phyloP scores from a whole-genome alignment of 2,888 invertebrate genomes.

The Polyommatus iphigenia region DNA sequence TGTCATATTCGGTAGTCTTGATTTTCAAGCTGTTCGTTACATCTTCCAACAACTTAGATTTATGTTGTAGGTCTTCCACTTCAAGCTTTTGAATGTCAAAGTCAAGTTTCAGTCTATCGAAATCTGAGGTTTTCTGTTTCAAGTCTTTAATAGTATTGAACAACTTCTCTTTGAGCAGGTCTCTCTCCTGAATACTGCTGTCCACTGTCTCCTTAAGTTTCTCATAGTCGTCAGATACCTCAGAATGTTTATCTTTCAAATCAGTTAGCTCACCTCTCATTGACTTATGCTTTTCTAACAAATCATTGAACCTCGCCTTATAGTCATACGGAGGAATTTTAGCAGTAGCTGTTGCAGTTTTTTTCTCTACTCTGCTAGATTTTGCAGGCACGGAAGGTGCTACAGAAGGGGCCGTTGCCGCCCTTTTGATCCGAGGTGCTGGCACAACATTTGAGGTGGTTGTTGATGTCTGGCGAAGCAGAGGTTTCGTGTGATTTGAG shows the following conservation, averaged over 20 bases:
- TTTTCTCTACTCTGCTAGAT: constrained; percentile 63
- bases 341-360: constrained; percentile 66
- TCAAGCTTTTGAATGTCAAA: constrained; percentile 67
- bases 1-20: constrained; percentile 63
- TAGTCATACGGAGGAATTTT: constrained; percentile 83
- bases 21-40: constrained; percentile 64
- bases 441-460: constrained; percentile 44
- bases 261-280: constrained; percentile 77
- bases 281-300: constrained; percentile 80
- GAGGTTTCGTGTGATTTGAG: constrained; percentile 66
- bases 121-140: constrained; percentile 58
- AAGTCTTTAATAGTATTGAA: constrained; percentile 61
- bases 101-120: constrained; percentile 66
- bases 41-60: constrained; percentile 66
- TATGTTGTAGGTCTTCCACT: constrained; percentile 66
- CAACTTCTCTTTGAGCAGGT: constrained; percentile 64
- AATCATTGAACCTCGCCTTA: constrained; percentile 82
- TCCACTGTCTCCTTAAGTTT: constrained; percentile 66
- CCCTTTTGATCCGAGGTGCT: constrained; percentile 61
- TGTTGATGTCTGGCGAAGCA: constrained; percentile 45
- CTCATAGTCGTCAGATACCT: constrained; percentile 76
- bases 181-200: constrained; percentile 56
- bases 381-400: constrained; percentile 54
- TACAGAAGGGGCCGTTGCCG: constrained; percentile 59
- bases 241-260: constrained; percentile 75